phyloP scores from a whole-genome alignment of 2,797 vertebrate species.

The Hypotaenidia philippensis region DNA sequence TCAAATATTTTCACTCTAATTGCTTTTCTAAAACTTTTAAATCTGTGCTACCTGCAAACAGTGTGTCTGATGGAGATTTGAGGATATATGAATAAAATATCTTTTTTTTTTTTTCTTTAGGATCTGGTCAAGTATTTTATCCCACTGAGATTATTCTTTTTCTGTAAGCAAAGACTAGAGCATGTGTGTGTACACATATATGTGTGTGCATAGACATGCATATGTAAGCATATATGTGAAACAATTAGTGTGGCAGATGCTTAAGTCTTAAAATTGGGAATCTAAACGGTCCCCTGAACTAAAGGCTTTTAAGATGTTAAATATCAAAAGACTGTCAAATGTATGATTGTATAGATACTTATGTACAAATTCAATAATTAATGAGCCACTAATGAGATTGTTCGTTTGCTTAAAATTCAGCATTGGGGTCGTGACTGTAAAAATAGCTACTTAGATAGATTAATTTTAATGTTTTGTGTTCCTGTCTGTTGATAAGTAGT shows the following conservation, averaged over 20 bases:
- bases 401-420: not conserved
- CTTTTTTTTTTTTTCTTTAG: not conserved
- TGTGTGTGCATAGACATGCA: too few species aligned
- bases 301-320: conserved; percentile 3
- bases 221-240: too few species aligned
- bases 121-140: not conserved
- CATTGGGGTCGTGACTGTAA: not conserved
- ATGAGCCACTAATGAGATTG: not conserved
- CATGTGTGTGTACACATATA: not conserved
- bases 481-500: not conserved
- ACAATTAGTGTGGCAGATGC: not conserved
- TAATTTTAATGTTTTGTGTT: not conserved
- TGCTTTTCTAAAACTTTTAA: conserved; percentile 40
- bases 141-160: not conserved
- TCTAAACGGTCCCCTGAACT: not conserved
- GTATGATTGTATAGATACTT: not conserved
- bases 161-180: not conserved
- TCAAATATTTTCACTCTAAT: conserved; percentile 50
- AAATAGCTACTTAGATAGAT: not conserved
- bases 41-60: conserved; percentile 22
- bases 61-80: conserved; percentile 8
- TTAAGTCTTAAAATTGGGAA: not conserved
- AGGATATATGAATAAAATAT: conserved; percentile 23
- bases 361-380: not conserved
- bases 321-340: not conserved